Evolutionary conservation across 1,140 invertebrate species (phyloP), one percentile per base, ranked within the genome.

Genomic region (Lutraria rhynchaena): DNA sequence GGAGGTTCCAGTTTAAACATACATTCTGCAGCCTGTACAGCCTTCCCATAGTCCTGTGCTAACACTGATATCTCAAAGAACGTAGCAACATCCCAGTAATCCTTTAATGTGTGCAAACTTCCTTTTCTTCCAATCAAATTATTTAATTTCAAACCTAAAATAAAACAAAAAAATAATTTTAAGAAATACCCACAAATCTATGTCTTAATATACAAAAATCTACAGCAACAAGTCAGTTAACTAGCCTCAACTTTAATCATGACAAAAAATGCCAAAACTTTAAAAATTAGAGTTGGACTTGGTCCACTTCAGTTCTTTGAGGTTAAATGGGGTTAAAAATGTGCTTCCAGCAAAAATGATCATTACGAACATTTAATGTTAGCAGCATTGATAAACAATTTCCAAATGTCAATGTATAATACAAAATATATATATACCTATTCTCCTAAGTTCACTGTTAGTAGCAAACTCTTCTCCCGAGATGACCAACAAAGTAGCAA

Each of bases 71-170:
- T 99, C 93, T 99, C 99, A 93, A 99, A 99, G 93, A 99, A 99
- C 0, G 98, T 99, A 0, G 99, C 99, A 9, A 99, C 98, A 93
- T 99, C 98, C 99, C 99, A 99, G 90, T 99, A 99, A 89, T 99
- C 98, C 87, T 96, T 96, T 2, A 99, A 92, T 24, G 96, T 97
- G 0, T 95, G 95, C 22, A 99, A 92, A 90, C 97, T 98, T 27
- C 99, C 99, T 92, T 99, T 99, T 89, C 98, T 97, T 0, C 99
- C 99, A 90, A 99, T 99, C 55, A 99, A 93, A 94, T 99, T 99
- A 92, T 99, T 99, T 58, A 99, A 92, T 4, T 98, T 96, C 94
- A 99, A 97, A 74, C 96, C 97, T 95, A 33, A 24, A 73, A 71
- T 37, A 4, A 3, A 46, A 65, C 9, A 61, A 24, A 9, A 15